Evolutionary conservation across 2,113 vertebrate species (phyloP).

Genomic region (Pteruthius melanotis): DNA sequence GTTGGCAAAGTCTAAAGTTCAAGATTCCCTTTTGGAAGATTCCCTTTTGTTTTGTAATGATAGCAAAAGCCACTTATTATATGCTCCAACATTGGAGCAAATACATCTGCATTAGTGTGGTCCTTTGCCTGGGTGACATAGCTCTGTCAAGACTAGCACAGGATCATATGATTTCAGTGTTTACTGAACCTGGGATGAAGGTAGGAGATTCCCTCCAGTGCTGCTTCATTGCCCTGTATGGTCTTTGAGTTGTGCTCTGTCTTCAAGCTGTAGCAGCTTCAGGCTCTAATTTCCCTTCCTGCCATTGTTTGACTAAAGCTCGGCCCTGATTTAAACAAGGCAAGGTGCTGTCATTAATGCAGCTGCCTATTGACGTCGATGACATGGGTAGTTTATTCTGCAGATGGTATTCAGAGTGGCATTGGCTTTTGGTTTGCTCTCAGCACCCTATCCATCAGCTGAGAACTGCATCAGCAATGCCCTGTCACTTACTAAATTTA

Average conservation of each 20-base stretch:
- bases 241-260: not conserved
- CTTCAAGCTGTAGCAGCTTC: not conserved
- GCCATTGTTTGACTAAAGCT: not conserved
- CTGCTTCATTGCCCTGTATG: not conserved
- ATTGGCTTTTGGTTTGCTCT: not conserved
- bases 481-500: slow-evolving; percentile 15
- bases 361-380: not conserved
- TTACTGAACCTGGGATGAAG: not conserved
- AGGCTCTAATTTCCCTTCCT: not conserved
- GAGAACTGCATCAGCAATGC: not conserved
- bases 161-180: not conserved
- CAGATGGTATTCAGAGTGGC: not conserved
- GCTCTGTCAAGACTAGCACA: not conserved
- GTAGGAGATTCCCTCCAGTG: not conserved
- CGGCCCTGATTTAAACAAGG: not conserved
- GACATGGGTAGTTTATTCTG: not conserved
- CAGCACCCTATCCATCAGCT: slow-evolving; percentile 7
- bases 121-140: not conserved
- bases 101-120: not conserved
- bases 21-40: not conserved
- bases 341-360: not conserved
- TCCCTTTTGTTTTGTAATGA: not conserved
- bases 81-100: not conserved
- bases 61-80: not conserved
- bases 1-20: not conserved